Conservation (phyloP, 2,113 vertebrate species). For the Coptodon rendalli region DNA sequence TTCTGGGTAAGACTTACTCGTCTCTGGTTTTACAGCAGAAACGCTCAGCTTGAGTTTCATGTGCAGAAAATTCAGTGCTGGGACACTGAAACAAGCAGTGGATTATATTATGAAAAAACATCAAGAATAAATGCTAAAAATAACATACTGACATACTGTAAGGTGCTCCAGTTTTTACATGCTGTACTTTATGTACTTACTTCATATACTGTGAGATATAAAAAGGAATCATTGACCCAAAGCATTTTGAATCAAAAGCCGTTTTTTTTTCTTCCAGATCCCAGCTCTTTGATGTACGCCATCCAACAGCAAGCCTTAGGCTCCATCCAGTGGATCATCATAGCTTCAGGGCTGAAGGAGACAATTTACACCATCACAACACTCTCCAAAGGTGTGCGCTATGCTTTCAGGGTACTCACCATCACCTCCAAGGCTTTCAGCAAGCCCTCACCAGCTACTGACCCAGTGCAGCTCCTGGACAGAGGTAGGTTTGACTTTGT, state of each 20-base stretch:
- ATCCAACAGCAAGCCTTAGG: slow-evolving; percentile 93
- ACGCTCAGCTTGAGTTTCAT: not conserved
- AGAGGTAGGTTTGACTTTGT: slow-evolving; percentile 66
- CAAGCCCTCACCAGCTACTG: slow-evolving; percentile 84
- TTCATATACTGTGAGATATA: not conserved
- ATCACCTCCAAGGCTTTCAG: slow-evolving; percentile 88
- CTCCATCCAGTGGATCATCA: slow-evolving; percentile 87
- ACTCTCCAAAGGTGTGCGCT: slow-evolving; percentile 83
- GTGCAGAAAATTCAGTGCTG: not conserved
- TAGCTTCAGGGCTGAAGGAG: slow-evolving; percentile 78
- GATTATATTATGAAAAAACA: not conserved
- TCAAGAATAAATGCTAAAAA: not conserved
- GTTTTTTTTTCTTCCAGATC: slow-evolving; percentile 69
- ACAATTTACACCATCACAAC: slow-evolving; percentile 76
- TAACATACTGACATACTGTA: not conserved
- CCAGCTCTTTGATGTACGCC: slow-evolving; percentile 82
- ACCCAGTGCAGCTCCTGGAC: slow-evolving; percentile 83
- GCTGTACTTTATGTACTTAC: not conserved
- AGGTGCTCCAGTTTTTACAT: not conserved
- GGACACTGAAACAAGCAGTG: not conserved
- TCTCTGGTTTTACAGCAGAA: not conserved
- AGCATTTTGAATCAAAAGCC: not conserved
- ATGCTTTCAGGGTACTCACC: slow-evolving; percentile 88
- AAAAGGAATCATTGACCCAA: not conserved
- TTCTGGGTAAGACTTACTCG: not conserved